Percentiles rank a stretch among this genome's conserved stretches.
Conservation (phyloP, 92 coral and sea anemone genomes). For the Anthopleura xanthogrammica region DNA sequence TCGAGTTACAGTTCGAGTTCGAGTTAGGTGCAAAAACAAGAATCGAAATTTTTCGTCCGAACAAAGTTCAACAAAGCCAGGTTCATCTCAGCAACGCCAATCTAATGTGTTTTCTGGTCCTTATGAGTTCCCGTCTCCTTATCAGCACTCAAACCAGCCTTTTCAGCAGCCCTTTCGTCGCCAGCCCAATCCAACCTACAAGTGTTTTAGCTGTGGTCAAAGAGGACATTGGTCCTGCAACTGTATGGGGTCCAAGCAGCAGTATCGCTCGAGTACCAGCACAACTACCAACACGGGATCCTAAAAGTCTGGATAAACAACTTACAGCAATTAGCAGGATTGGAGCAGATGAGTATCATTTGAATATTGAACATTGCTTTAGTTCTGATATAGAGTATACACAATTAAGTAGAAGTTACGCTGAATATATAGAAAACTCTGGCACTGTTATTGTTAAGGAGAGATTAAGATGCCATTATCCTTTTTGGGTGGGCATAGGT, state of each 20-base stretch:
- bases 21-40: no score
- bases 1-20: no score
- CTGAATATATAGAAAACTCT: neutral
- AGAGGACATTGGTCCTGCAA: neutral
- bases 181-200: neutral
- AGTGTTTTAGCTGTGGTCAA: neutral
- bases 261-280: neutral
- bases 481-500: constrained; percentile 1
- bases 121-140: neutral
- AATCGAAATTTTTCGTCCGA: no score
- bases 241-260: neutral
- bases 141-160: neutral
- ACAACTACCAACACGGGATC: neutral
- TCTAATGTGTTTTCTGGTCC: neutral
- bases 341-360: neutral
- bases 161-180: neutral
- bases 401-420: neutral
- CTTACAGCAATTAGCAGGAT: neutral
- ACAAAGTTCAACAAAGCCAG: no score
- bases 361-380: neutral
- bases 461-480: neutral
- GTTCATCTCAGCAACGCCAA: neutral
- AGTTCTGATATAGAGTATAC: neutral
- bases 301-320: neutral
- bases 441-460: neutral